Conservation (phyloP, 2,888 invertebrate species). For the Cantharis nigra region DNA sequence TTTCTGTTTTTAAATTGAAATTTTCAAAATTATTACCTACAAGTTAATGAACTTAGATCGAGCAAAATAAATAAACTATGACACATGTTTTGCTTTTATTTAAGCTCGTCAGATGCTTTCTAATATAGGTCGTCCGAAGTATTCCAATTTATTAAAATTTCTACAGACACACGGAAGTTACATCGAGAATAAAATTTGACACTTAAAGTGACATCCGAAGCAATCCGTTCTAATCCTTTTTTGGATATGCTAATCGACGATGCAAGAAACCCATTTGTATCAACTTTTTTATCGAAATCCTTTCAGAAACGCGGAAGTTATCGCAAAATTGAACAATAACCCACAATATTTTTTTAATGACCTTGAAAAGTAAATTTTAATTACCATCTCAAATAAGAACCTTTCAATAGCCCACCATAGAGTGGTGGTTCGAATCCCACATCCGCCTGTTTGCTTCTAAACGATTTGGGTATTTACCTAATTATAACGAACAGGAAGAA, state of each 20-base stretch:
- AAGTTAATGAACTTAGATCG: too few relatives aligned
- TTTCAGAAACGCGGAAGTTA: not conserved
- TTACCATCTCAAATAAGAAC: too few relatives aligned
- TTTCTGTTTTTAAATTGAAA: too few relatives aligned
- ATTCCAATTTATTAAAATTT: not conserved
- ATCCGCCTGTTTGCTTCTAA: not conserved
- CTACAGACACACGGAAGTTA: not conserved
- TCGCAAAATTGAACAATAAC: not conserved
- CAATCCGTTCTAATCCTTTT: not conserved
- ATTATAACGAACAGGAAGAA: not conserved
- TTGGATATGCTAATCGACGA: not conserved
- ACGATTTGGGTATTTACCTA: not conserved
- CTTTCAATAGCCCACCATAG: too few relatives aligned
- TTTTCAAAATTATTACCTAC: too few relatives aligned
- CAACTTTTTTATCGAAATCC: not conserved
- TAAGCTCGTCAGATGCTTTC: too few relatives aligned
- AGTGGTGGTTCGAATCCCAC: not conserved
- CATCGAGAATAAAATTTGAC: not conserved
- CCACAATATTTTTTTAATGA: not conserved
- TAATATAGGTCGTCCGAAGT: too few relatives aligned
- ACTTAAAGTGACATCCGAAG: not conserved
- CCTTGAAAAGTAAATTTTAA: not conserved
- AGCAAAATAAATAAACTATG: too few relatives aligned
- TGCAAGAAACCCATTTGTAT: not conserved
- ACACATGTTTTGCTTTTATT: too few relatives aligned